These are phyloP conservation scores for Drosophila erecta DNA, from an alignment of 1,140 invertebrate species.

Conservation along the genomic window DNA sequence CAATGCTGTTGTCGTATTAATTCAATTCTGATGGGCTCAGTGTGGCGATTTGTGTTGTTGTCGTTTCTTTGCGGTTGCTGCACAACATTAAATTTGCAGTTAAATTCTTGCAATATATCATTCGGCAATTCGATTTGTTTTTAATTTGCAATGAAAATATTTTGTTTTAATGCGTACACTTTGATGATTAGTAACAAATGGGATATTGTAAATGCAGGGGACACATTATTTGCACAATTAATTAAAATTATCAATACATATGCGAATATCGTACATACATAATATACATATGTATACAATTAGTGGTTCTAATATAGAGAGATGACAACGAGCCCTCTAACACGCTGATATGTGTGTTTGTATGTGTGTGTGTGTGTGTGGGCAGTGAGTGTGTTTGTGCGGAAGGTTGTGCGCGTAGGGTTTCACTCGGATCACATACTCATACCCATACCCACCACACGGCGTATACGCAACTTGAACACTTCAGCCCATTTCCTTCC, in stretches of 20 bases:
- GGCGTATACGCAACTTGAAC: conserved; percentile 60
- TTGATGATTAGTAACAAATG: conserved; percentile 79
- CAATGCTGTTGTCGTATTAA: conserved; percentile 32
- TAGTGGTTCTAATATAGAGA: conserved; percentile 33
- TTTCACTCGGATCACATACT: conserved; percentile 42
- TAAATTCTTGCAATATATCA: conserved; percentile 26
- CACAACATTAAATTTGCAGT: conserved; percentile 44
- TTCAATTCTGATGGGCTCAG: conserved; percentile 30
- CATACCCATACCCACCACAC: conserved; percentile 61
- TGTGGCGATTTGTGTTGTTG: conserved; percentile 19
- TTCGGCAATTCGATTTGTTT: conserved; percentile 11
- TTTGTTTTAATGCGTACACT: conserved; percentile 35
- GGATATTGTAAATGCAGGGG: conserved; percentile 65
- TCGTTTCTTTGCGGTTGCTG: conserved; percentile 45
- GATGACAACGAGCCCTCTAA: conserved; percentile 34
- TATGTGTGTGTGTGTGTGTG: not conserved
- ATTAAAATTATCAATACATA: conserved; percentile 66
- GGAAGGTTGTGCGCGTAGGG: conserved; percentile 20
- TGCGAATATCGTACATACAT: conserved; percentile 41
- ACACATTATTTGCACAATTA: conserved; percentile 79
- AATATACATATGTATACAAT: conserved; percentile 39
- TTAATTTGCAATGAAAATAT: conserved; percentile 48
- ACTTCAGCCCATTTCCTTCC: not conserved
- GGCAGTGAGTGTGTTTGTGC: conserved; percentile 17
- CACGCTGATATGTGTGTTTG: conserved; percentile 53